These are phyloP conservation scores for Drosophila leontia DNA, from an alignment of 1,140 invertebrate genomes.

Conservation along the genomic window DNA sequence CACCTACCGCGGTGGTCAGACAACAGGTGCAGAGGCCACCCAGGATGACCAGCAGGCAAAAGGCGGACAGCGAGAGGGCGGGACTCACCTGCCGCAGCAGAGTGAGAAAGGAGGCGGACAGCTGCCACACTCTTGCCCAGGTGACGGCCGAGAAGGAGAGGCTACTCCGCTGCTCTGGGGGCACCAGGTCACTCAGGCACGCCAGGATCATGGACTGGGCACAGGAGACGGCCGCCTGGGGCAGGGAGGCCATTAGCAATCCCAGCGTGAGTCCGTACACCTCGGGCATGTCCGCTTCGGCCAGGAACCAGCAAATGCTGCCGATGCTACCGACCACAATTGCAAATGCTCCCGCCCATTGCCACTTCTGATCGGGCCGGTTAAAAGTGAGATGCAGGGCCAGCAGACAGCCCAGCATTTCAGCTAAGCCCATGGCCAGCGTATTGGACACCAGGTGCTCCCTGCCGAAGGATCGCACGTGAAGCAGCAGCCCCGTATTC, in stretches of 20 bases:
- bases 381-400: slow-evolving; percentile 59
- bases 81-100: slow-evolving; percentile 68
- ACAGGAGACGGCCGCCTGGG: slow-evolving; percentile 73
- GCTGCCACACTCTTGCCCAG: slow-evolving; percentile 75
- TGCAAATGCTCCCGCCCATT: slow-evolving; percentile 64
- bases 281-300: slow-evolving; percentile 55
- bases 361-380: slow-evolving; percentile 53
- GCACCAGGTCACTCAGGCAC: slow-evolving; percentile 70
- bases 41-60: slow-evolving; percentile 69
- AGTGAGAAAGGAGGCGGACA: slow-evolving; percentile 78
- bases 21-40: slow-evolving; percentile 75
- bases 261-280: slow-evolving; percentile 66
- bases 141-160: slow-evolving; percentile 74
- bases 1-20: slow-evolving; percentile 40
- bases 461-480: slow-evolving; percentile 84
- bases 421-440: slow-evolving; percentile 74
- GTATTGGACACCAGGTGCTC: slow-evolving; percentile 80
- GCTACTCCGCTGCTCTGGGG: slow-evolving; percentile 52
- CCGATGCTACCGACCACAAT: slow-evolving; percentile 56
- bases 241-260: slow-evolving; percentile 63
- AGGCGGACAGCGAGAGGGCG: slow-evolving; percentile 72
- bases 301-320: slow-evolving; percentile 66
- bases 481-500: slow-evolving; percentile 84
- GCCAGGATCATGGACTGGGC: slow-evolving; percentile 73
- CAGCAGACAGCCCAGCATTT: slow-evolving; percentile 76